phyloP scores from a whole-genome alignment of 2,113 vertebrate species.

The Vulpes ferrilata region DNA sequence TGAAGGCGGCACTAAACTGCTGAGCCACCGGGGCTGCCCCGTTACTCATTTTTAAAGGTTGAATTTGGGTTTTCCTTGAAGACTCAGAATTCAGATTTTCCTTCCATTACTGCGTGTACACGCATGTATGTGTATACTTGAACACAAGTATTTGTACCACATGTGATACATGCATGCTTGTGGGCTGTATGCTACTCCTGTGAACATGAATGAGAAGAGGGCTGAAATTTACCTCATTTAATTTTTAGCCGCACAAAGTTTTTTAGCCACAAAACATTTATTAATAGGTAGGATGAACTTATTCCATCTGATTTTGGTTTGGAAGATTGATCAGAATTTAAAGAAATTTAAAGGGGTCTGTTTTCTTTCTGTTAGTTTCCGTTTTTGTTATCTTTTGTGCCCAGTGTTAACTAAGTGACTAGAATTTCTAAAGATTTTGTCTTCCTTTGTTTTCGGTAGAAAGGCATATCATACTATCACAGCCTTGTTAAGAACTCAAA shows the following conservation, averaged over 20 bases:
- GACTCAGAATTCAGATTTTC: background rate
- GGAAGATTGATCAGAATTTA: constrained; percentile 39
- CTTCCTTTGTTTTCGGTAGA: constrained; percentile 15
- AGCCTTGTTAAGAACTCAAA: background rate
- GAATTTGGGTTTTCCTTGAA: constrained; percentile 12
- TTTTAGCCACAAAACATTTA: background rate
- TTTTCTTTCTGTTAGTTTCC: constrained; percentile 21
- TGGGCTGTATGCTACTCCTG: background rate
- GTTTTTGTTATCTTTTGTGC: constrained; percentile 35
- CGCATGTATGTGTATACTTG: background rate
- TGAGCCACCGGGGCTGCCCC: no score
- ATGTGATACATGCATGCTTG: background rate
- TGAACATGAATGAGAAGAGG: background rate
- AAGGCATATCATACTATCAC: background rate
- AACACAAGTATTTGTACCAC: background rate
- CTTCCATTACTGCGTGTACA: background rate
- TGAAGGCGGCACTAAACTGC: no score
- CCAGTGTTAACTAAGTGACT: background rate
- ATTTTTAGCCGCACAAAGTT: background rate
- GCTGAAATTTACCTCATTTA: background rate
- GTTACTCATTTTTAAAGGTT: constrained; percentile 15
- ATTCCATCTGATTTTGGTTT: constrained; percentile 11
- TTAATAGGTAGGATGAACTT: constrained; percentile 28
- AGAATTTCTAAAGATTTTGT: constrained; percentile 40
- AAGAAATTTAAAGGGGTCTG: background rate